Evolutionary conservation across 2,888 invertebrate genomes (phyloP), one percentile per base, ranked within the genome.

Genomic region (Phorcus lineatus): DNA sequence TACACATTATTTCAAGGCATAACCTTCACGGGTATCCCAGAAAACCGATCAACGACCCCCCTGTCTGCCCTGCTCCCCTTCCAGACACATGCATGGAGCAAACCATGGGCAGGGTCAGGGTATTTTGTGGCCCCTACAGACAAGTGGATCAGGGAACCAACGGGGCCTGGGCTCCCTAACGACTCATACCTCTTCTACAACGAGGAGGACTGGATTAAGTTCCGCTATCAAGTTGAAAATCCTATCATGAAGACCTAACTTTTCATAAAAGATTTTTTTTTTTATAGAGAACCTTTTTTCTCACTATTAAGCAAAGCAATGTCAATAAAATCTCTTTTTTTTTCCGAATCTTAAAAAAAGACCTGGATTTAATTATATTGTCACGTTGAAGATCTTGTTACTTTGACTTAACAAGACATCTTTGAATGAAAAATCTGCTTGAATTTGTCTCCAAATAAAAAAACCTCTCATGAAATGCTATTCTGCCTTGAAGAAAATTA

Each of bases 141-240:
- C 78, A 85, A 86, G 66, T 91, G 90, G 90, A 86, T 89, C 31
- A 87, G 87, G 67, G 91, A 91, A 36, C 89, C 88, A 24, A 85
- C 85, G n/a, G 87, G 86, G 19, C 88, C 89, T 6, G 89, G 88
- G 1, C 84, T 90, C 9, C 89, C 90, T 7, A 83, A 82, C n/a
- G 88, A 90, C 19, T 84, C 91, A 9, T 81, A 88, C 66, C 85
- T 88, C 24, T 90, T 91, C 82, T 87, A 89, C 78, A 91, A 91
- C 79, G 91, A 91, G 82, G 91, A 91, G 75, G 91, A 91, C 82
- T 91, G 90, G 89, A 82, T 88, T 16, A 91, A 91, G 81, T 91
- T 88, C 74, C 89, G 88, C 80, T 86, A 88, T 79, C 86, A 88
- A 86, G 80, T 81, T n/a, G 86, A 88, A 67, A 87, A 86, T 24